Percentiles rank a stretch among this genome's conserved stretches.
phyloP scores from a whole-genome alignment of 1,140 invertebrate genomes.

The Drosophila sechellia region DNA sequence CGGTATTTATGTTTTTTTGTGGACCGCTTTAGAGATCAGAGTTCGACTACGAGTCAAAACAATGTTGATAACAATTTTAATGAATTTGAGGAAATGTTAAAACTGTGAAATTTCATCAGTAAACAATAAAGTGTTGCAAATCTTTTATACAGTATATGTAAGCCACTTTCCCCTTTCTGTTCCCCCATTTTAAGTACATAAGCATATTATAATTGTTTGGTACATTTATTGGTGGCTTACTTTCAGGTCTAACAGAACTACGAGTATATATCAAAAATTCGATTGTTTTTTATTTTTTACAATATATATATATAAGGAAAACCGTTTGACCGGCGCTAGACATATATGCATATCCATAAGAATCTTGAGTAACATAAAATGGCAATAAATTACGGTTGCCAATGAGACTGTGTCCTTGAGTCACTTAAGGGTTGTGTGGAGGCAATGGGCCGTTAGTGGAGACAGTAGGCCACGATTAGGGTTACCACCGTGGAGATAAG shows the following conservation, averaged over 20 bases:
- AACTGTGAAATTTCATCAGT: too few relatives aligned
- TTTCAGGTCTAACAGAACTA: constrained; percentile 48
- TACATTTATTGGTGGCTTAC: constrained; percentile 38
- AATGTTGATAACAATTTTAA: too few relatives aligned
- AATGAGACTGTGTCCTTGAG: constrained; percentile 13
- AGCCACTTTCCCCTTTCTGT: neutral
- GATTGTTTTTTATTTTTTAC: constrained; percentile 39
- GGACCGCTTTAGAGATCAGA: too few relatives aligned
- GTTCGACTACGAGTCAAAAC: too few relatives aligned
- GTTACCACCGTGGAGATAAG: constrained; percentile 52
- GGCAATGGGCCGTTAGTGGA: constrained; percentile 43
- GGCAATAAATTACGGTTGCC: constrained; percentile 42
- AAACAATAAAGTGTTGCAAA: too few relatives aligned
- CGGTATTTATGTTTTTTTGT: too few relatives aligned
- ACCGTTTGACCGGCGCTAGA: constrained; percentile 8
- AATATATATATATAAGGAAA: constrained; percentile 45
- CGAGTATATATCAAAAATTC: constrained; percentile 60
- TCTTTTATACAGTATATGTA: too few relatives aligned
- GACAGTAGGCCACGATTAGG: constrained; percentile 58
- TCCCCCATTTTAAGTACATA: neutral
- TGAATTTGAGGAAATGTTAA: too few relatives aligned
- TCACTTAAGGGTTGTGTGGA: neutral
- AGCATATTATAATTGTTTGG: constrained; percentile 9
- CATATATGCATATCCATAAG: neutral
- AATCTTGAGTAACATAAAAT: constrained; percentile 7